Evolutionary conservation across 1,140 invertebrate genomes (phyloP).

Genomic region (Eumaeus atala): DNA sequence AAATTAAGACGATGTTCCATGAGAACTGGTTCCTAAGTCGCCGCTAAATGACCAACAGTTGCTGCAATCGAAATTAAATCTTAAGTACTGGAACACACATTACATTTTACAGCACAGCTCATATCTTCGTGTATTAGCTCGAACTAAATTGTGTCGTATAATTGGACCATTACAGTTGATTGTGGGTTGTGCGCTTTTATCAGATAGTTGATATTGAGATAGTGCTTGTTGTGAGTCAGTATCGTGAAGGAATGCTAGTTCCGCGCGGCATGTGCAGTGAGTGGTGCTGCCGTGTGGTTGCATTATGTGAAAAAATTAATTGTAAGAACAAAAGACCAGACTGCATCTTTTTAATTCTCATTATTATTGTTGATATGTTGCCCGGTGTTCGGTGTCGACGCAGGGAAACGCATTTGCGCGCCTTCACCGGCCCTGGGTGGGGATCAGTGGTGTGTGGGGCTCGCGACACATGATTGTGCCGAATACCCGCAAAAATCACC

Average conservation of each 20-base stretch:
- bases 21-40: conserved; percentile 42
- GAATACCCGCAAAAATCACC: too few species aligned
- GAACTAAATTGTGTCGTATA: not conserved
- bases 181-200: not conserved
- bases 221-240: conserved; percentile 25
- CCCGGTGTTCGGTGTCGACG: too few species aligned
- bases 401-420: too few species aligned
- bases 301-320: too few species aligned
- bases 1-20: not conserved
- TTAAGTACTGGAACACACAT: conserved; percentile 14
- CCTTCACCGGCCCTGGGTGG: too few species aligned
- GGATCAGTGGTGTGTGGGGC: too few species aligned
- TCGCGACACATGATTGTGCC: too few species aligned
- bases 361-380: too few species aligned
- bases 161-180: not conserved
- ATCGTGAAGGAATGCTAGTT: conserved; percentile 25
- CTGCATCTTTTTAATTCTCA: too few species aligned
- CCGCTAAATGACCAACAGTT: conserved; percentile 38
- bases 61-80: conserved; percentile 19
- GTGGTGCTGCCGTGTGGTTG: too few species aligned
- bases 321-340: too few species aligned
- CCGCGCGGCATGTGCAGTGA: conserved; percentile 1
- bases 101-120: not conserved
- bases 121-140: not conserved
- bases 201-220: conserved; percentile 24